These are phyloP conservation scores for Mylabris phalerata DNA, from an alignment of 1,140 invertebrate genomes.

Conservation along the genomic window DNA sequence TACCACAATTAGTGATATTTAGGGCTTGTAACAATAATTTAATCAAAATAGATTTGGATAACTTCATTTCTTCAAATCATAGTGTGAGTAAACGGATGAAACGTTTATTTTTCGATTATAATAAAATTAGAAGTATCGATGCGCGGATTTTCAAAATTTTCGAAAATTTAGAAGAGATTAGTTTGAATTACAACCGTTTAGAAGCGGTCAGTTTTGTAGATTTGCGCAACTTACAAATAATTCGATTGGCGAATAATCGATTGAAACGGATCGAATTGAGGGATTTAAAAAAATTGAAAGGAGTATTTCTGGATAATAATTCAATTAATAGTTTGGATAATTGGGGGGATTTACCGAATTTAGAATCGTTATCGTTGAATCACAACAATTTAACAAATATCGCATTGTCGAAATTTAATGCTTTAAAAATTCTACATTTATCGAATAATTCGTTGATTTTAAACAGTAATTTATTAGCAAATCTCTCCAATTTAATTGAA, in stretches of 20 bases:
- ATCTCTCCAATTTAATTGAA: slow-evolving; percentile 6
- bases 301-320: background rate
- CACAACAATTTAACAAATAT: slow-evolving; percentile 21
- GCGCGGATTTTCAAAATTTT: background rate
- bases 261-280: slow-evolving; percentile 19
- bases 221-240: slow-evolving; percentile 22
- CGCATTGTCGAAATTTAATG: background rate
- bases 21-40: no score
- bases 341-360: background rate
- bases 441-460: slow-evolving; percentile 18
- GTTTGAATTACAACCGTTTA: background rate
- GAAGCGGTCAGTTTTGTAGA: slow-evolving; percentile 10
- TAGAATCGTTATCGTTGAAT: slow-evolving; percentile 20
- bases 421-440: slow-evolving; percentile 22
- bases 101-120: background rate
- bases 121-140: background rate
- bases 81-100: no score
- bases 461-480: background rate
- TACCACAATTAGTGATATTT: slow-evolving; percentile 18
- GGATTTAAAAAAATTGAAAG: slow-evolving; percentile 18
- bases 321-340: background rate
- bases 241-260: slow-evolving; percentile 26
- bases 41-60: no score
- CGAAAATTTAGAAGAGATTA: background rate
- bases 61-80: no score